Evolutionary conservation across 2,888 invertebrate species (phyloP).

Genomic region (Cetonia aurata): DNA sequence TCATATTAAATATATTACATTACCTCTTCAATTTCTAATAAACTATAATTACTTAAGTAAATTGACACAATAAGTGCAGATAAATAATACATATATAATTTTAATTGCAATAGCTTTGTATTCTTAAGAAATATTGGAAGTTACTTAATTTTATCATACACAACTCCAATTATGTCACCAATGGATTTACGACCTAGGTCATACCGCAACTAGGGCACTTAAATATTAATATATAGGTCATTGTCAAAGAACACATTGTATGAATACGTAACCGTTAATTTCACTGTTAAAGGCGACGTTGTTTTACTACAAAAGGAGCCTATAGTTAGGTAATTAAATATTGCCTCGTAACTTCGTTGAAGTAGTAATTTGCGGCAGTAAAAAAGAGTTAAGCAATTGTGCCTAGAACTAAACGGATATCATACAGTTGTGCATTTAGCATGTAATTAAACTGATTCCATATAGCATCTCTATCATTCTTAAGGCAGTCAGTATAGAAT

Average conservation of each 20-base stretch:
- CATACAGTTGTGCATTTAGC: too few species aligned
- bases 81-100: neutral
- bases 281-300: constrained; percentile 7
- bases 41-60: too few species aligned
- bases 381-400: constrained; percentile 4
- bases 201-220: constrained; percentile 7
- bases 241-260: constrained; percentile 27
- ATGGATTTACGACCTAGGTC: constrained; percentile 7
- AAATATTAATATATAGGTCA: constrained; percentile 38
- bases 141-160: constrained; percentile 19
- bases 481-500: too few species aligned
- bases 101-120: neutral
- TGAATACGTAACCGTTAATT: constrained; percentile 33
- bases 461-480: too few species aligned
- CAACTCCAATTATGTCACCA: constrained; percentile 17
- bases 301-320: constrained; percentile 21
- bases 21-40: too few species aligned
- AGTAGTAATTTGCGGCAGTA: neutral
- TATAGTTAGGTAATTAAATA: constrained; percentile 11
- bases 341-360: constrained; percentile 1
- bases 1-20: too few species aligned
- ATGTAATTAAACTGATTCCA: too few species aligned
- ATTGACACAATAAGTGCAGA: too few species aligned
- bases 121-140: constrained; percentile 4
- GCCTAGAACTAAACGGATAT: neutral